Conservation (phyloP, 2,888 invertebrate genomes). For the Phasia obesa region DNA sequence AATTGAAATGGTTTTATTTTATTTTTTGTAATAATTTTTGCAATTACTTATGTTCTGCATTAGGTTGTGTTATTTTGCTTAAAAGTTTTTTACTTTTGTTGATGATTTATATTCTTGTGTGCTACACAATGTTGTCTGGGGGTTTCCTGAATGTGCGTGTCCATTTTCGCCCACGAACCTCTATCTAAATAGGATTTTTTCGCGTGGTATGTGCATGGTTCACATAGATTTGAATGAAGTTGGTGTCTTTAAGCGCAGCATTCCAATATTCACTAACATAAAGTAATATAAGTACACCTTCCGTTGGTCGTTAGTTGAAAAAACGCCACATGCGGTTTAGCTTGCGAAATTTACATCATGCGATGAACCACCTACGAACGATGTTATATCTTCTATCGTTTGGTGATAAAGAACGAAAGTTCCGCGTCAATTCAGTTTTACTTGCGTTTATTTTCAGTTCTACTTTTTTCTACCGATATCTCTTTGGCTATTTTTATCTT, state of each 20-base stretch:
- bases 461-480: background rate
- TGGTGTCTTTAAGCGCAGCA: background rate
- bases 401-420: background rate
- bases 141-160: too few relatives aligned
- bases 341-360: background rate
- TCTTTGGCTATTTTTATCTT: background rate
- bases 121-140: too few relatives aligned
- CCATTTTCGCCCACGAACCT: too few relatives aligned
- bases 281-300: background rate
- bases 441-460: background rate
- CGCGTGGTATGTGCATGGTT: background rate
- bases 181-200: too few relatives aligned
- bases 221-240: background rate
- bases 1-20: too few relatives aligned
- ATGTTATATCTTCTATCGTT: background rate
- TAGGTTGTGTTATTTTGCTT: too few relatives aligned
- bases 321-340: background rate
- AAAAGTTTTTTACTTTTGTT: too few relatives aligned
- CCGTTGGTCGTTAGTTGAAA: background rate
- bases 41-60: too few relatives aligned
- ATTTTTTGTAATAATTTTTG: too few relatives aligned
- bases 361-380: background rate
- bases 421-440: background rate
- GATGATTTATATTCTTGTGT: too few relatives aligned
- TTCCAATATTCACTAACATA: background rate